Conservation (phyloP, 1,140 invertebrate genomes). For the Conus betulinus region DNA sequence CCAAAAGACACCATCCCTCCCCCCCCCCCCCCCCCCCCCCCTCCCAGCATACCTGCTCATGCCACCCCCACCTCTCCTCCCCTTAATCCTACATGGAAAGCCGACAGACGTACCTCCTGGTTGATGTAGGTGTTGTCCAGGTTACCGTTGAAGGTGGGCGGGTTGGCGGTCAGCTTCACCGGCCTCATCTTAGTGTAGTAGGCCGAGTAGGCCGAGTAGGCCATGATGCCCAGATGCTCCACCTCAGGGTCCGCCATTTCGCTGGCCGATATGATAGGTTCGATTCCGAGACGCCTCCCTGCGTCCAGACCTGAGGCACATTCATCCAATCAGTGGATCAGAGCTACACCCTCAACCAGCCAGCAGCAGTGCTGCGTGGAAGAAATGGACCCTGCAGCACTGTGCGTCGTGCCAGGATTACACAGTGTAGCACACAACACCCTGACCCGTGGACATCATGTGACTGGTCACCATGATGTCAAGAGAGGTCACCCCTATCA, state of each 20-base stretch:
- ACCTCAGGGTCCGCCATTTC: constrained; percentile 96
- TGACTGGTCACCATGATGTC: too few species aligned
- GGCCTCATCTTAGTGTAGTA: constrained; percentile 92
- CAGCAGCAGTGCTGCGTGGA: neutral
- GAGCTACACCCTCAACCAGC: neutral
- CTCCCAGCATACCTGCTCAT: too few species aligned
- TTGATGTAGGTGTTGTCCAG: constrained; percentile 60
- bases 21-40: too few species aligned
- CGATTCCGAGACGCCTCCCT: constrained; percentile 82
- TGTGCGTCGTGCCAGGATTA: too few species aligned
- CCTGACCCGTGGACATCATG: too few species aligned
- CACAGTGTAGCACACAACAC: too few species aligned
- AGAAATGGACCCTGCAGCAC: too few species aligned
- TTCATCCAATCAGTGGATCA: neutral
- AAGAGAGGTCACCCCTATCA: too few species aligned
- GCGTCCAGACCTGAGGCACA: constrained; percentile 70
- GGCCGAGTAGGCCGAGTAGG: constrained; percentile 93
- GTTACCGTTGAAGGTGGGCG: constrained; percentile 60
- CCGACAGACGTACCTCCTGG: constrained; percentile 53
- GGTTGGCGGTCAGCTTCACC: constrained; percentile 58
- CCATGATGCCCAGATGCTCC: constrained; percentile 97
- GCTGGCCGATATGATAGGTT: constrained; percentile 91
- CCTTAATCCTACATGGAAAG: too few species aligned
- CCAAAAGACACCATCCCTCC: too few species aligned
- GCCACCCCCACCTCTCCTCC: too few species aligned